Conservation (phyloP, 1,140 invertebrate genomes). For the Drosophila erecta region DNA sequence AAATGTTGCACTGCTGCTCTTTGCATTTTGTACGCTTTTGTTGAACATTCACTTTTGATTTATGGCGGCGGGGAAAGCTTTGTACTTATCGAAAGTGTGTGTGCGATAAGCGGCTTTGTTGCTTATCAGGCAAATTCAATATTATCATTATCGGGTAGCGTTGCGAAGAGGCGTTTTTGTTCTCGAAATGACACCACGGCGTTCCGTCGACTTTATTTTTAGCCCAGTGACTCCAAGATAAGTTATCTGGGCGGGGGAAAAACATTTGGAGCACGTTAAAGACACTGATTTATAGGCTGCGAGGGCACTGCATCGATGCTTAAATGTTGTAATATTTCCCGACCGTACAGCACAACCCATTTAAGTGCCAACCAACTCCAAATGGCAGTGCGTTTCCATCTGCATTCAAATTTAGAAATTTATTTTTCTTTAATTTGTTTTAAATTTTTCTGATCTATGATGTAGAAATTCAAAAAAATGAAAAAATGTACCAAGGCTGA, state of each 20-base stretch:
- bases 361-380: background rate
- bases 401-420: too few relatives aligned
- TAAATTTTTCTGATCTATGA: too few relatives aligned
- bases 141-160: constrained; percentile 36
- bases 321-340: constrained; percentile 45
- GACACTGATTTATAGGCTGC: constrained; percentile 63
- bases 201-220: constrained; percentile 43
- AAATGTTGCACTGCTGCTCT: constrained; percentile 1
- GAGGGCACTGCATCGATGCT: constrained; percentile 61
- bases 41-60: constrained; percentile 47
- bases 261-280: constrained; percentile 55
- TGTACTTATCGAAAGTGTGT: constrained; percentile 38
- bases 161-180: constrained; percentile 4
- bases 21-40: constrained; percentile 25
- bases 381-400: background rate
- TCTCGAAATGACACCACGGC: constrained; percentile 9
- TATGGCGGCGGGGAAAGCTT: constrained; percentile 37
- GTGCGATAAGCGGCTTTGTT: constrained; percentile 46
- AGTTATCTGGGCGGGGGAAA: background rate
- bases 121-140: constrained; percentile 69
- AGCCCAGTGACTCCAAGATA: constrained; percentile 28
- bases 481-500: too few relatives aligned
- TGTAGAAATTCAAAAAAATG: too few relatives aligned
- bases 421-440: too few relatives aligned
- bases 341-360: background rate